Conservation (phyloP, 2,797 vertebrate genomes). For the Pseudopleuronectes americanus region DNA sequence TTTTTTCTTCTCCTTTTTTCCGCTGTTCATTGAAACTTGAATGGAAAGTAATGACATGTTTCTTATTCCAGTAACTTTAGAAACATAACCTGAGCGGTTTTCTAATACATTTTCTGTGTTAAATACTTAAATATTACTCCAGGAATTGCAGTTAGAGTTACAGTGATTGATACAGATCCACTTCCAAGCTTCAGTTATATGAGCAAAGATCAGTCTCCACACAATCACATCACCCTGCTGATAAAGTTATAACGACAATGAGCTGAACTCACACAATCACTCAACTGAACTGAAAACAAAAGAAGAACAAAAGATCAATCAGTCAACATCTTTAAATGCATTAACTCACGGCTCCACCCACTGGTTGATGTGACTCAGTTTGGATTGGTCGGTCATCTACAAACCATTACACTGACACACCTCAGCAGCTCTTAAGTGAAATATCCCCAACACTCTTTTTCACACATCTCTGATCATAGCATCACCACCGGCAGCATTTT, state of each 20-base stretch:
- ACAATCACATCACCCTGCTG: conserved; percentile 39
- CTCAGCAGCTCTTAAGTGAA: neutral
- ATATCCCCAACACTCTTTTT: neutral
- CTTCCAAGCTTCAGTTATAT: neutral
- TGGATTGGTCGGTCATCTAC: conserved; percentile 48
- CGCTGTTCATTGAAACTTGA: too few species aligned
- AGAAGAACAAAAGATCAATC: conserved; percentile 40
- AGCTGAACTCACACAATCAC: neutral
- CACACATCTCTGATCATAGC: neutral
- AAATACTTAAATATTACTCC: neutral
- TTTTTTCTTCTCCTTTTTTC: too few species aligned
- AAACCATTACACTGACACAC: neutral
- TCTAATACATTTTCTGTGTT: neutral
- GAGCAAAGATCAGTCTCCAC: conserved; percentile 30
- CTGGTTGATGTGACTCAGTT: conserved; percentile 10
- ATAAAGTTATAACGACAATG: conserved; percentile 18
- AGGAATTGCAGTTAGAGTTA: neutral
- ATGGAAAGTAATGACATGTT: too few species aligned
- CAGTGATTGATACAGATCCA: neutral
- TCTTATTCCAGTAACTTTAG: too few species aligned
- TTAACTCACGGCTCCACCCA: conserved; percentile 16
- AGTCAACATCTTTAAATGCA: neutral
- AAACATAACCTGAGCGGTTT: neutral
- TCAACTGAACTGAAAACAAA: conserved; percentile 3
- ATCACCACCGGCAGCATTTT: neutral